These are phyloP conservation scores for Jordanella pulchra DNA, from an alignment of 2,797 vertebrate genomes.

Conservation along the genomic window DNA sequence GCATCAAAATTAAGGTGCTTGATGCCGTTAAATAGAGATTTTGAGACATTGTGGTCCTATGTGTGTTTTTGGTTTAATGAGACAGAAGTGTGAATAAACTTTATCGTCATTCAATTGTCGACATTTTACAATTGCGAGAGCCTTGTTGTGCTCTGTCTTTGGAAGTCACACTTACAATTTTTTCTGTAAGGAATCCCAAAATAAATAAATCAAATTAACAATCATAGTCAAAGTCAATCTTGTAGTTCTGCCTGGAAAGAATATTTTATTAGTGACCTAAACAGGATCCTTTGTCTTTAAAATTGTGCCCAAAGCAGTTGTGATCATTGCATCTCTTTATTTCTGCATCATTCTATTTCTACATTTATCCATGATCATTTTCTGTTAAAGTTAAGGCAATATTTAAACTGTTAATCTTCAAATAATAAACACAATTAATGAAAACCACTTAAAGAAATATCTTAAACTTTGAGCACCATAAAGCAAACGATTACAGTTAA, in stretches of 20 bases:
- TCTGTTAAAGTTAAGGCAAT: slow-evolving; percentile 18
- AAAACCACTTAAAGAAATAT: too few relatives aligned
- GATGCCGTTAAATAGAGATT: not conserved
- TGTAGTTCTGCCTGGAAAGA: not conserved
- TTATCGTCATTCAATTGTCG: not conserved
- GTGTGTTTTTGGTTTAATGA: not conserved
- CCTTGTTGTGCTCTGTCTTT: not conserved
- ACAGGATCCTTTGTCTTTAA: not conserved
- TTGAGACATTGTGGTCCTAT: not conserved
- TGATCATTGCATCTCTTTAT: slow-evolving; percentile 17
- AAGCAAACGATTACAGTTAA: not conserved
- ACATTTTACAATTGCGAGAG: not conserved
- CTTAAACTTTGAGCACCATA: too few relatives aligned
- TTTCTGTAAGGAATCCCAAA: not conserved
- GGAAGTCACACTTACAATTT: not conserved
- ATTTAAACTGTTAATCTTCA: not conserved
- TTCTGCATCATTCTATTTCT: slow-evolving; percentile 11
- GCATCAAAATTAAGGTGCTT: not conserved
- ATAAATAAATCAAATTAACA: not conserved
- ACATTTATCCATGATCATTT: not conserved
- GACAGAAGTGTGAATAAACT: not conserved
- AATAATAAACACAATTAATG: not conserved
- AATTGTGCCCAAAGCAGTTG: slow-evolving; percentile 33
- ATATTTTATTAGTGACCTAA: not conserved
- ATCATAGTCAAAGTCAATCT: not conserved